Base-by-base conservation (phyloP, 2,797 vertebrate species). In the Gadopsis bispinosus region DNA sequence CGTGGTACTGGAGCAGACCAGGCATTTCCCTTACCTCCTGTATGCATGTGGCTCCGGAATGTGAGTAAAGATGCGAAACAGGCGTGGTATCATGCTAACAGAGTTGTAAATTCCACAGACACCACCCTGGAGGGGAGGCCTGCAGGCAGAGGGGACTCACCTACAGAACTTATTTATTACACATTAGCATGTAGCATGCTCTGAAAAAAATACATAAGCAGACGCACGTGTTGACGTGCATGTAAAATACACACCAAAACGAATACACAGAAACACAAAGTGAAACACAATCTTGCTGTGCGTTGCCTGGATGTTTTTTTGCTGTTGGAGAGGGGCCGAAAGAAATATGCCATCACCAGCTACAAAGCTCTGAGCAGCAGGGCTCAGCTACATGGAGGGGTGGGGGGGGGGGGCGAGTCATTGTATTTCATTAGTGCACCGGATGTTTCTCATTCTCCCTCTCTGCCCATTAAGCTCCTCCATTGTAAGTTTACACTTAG, bases 361-460 rank as follows among this genome's bases (percentile, higher is more conserved):
- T 45, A 63, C 77, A 83, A 81, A 75, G 73, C 55, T 65, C 54
- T 19, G 50, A 69, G 60, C 74, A 74, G 69, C 70, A 69, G 69
- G 69, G 65, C 82, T 79, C 26, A 2, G 61, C 64, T 39, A 37
- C 13, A 26, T 26, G 26, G 26, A 1, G 0, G n/a, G 66, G 63
- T 75, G 86, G 1, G 0, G n/a, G 66, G 63, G 76, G 86, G 84
- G 72, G 69, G 88, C 78, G 75, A 87, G 82, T 91, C 87, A 89
- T 91, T 86, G 92, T 63, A 87, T 91, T 91, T 90, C 88, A 89
- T 90, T 87, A 88, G 88, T 51, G 68, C 59, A 74, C 83, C 80
- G 83, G 91, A 89, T 85, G 86, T 68, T 80, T 80, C 67, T 73
- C 77, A 9, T 58, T 63, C 79, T 69, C 48, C 39, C 67, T 47